These are phyloP conservation scores for Antitype chi DNA, from an alignment of 2,888 invertebrate species.

Conservation along the genomic window DNA sequence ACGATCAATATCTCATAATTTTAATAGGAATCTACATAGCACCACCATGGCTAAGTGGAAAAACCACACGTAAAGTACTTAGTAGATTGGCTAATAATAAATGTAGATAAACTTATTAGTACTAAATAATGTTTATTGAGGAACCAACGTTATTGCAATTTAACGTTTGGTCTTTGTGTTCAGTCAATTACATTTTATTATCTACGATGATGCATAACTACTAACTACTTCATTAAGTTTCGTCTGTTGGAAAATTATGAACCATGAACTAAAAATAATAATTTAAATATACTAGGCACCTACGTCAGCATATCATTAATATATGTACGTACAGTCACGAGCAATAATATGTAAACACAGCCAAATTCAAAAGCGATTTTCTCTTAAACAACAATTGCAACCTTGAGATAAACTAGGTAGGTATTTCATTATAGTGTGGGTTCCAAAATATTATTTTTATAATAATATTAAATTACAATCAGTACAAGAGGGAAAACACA, in stretches of 20 bases:
- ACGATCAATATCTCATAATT: not conserved
- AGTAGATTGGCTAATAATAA: not conserved
- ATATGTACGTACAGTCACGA: no score
- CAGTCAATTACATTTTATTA: constrained; percentile 37
- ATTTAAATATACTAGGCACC: not conserved
- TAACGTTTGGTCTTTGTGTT: constrained; percentile 33
- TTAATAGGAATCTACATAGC: not conserved
- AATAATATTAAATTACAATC: no score
- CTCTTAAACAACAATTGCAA: no score
- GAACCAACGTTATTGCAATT: constrained; percentile 11
- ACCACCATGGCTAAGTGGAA: not conserved
- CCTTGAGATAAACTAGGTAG: no score
- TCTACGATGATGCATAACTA: constrained; percentile 15
- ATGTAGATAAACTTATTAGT: not conserved
- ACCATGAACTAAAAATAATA: constrained; percentile 12
- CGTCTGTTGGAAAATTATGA: constrained; percentile 11
- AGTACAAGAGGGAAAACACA: no score
- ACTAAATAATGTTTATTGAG: constrained; percentile 20
- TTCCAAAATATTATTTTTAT: no score
- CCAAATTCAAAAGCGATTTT: no score
- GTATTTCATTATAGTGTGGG: no score
- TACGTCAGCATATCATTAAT: not conserved
- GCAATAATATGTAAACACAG: no score
- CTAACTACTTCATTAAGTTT: not conserved
- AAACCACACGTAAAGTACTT: not conserved